Base-by-base conservation (phyloP, 2,797 vertebrate species). In the Eptatretus atami region DNA sequence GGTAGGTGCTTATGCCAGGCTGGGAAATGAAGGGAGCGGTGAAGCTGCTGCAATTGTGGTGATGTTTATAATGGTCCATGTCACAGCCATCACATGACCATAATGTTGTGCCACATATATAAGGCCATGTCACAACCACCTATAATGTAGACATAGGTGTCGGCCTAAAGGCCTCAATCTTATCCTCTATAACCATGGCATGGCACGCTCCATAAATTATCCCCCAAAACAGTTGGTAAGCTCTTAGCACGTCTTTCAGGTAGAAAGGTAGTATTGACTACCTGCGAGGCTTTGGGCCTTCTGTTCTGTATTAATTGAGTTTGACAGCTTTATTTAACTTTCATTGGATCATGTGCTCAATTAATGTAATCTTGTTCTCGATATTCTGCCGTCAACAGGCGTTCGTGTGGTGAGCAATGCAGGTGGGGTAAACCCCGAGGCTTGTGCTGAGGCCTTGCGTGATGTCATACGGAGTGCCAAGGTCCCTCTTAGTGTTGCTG, bases 401-500 rank as follows among this genome's bases (percentile, higher is more conserved):
- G 75, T 88, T 52, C 82, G 78, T 52, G 74, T 84, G 53, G 68
- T 87, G 66, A 83, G 81, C 65, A 85, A 82, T 10, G 82, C 82
- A 0, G 81, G 81, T 1, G 83, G 81, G 0, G 74, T 82, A 64
- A 83, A 81, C 72, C 84, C 82, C 1, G 74, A 79, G 10, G 75
- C 77, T 6, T 87, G 83, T 60, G 81, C 79, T 1, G 72, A 73
- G 11, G 78, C 81, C 66, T 75, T 84, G 67, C 75, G 76, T 70
- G 77, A 81, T 63, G 74, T 79, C 12, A 67, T 80, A 54, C 76
- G 72, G 69, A 82, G 82, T 69, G 77, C 78, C 0, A 77, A 77
- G 9, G 69, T 86, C 13, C 73, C 80, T 63, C 68, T 85, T 53
- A 88, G 82, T 74, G 79, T 83, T 53, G 81, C 80, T 6, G 80